These are phyloP conservation scores for Adelphocoris suturalis DNA, from an alignment of 2,888 invertebrate species.

Conservation along the genomic window DNA sequence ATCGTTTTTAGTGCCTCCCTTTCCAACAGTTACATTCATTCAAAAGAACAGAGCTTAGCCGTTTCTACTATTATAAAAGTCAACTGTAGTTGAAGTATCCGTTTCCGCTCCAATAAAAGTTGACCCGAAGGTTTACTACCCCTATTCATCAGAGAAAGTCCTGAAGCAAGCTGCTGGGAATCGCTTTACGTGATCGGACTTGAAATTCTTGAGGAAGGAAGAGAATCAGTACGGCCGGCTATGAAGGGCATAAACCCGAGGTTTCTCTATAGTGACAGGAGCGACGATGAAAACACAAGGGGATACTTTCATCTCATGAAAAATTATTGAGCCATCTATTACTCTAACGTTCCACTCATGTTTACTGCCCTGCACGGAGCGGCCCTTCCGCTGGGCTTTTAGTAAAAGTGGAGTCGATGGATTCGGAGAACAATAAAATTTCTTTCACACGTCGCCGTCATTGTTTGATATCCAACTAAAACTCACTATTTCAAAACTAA, in stretches of 20 bases:
- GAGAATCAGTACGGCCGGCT: background rate
- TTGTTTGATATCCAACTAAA: no score
- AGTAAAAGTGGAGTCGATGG: background rate
- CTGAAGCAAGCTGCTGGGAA: background rate
- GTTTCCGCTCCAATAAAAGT: slow-evolving; percentile 42
- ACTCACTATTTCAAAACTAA: no score
- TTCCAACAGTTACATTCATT: slow-evolving; percentile 23
- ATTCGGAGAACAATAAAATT: background rate
- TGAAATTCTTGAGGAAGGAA: slow-evolving; percentile 8
- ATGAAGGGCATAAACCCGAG: background rate
- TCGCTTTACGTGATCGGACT: slow-evolving; percentile 29
- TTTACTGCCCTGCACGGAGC: background rate
- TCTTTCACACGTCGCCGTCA: no score
- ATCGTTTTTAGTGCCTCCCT: background rate
- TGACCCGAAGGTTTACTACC: slow-evolving; percentile 32
- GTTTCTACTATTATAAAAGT: slow-evolving; percentile 36
- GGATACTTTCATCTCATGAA: slow-evolving; percentile 14
- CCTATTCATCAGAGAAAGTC: slow-evolving; percentile 39
- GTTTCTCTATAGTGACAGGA: slow-evolving; percentile 23
- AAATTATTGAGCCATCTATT: slow-evolving; percentile 26
- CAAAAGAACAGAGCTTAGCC: background rate
- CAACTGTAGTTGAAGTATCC: background rate
- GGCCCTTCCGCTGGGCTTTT: background rate
- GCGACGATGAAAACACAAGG: background rate
- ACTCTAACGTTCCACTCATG: background rate